Evolutionary conservation across 2,797 vertebrate species (phyloP), one percentile per base, ranked within the genome.

Genomic region (Acrocephalus scirpaceus): DNA sequence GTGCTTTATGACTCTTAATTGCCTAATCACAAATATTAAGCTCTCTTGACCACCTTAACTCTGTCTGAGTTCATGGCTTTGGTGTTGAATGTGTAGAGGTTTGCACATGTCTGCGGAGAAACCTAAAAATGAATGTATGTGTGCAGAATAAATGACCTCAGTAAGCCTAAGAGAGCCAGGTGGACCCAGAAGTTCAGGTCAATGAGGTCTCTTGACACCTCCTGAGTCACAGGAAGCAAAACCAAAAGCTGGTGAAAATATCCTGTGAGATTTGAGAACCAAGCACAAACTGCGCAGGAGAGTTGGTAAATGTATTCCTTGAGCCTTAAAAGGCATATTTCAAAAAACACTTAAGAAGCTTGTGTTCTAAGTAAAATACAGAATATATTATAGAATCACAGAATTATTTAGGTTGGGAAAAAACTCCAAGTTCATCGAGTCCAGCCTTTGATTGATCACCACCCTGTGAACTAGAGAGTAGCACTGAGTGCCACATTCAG

Each of bases 61-160:
- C 58, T 38, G 16, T 47, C 57, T 56, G 36, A 69, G n/a, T 5
- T 62, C 67, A 26, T 12, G 26, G 30, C 13, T 75, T 64, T 0
- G 8, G 51, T 50, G 51, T 25, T 57, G 0, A 1, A 11, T 23
- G 9, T 27, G 40, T 13, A 27, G 20, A 22, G 20, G 17, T 67
- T 51, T 47, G 38, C 30, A 13, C 0, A 0, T 51, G 19, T 30
- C 51, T 48, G 0, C 2, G 14, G 32, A 48, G 47, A 42, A 42
- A 19, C 32, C 7, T 14, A 36, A 9, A 47, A 40, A 53, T 30
- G 13, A 58, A 13, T 29, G 21, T 20, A 4, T 1, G 0, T 15
- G 26, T 47, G 77, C 57, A 30, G 45, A 10, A 16, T 67, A 6
- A 38, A 23, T 40, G 36, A 67, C 40, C 18, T 67, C n/a, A 71